phyloP scores from a whole-genome alignment of 2,113 vertebrate genomes.

The Ammospiza nelsoni region DNA sequence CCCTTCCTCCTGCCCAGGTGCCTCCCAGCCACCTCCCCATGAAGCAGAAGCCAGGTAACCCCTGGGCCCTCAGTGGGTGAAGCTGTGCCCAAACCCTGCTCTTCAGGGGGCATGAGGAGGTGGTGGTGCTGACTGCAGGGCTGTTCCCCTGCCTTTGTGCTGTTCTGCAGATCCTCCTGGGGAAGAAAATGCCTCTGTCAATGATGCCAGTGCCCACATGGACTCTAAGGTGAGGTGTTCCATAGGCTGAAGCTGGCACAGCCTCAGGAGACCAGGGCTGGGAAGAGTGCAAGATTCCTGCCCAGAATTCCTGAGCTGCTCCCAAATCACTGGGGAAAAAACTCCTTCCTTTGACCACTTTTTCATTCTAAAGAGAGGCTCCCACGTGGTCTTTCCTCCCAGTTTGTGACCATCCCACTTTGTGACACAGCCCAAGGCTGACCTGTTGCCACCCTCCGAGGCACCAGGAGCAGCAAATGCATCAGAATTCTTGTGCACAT shows the following conservation, averaged over 20 bases:
- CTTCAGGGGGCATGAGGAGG: fast-evolving
- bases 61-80: background rate
- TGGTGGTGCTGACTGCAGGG: background rate
- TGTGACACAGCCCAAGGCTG: background rate
- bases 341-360: background rate
- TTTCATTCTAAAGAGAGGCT: background rate
- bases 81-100: background rate
- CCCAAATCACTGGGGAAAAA: background rate
- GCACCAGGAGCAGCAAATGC: background rate
- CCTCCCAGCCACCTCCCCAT: constrained; percentile 26
- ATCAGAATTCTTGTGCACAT: background rate
- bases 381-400: background rate
- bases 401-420: background rate
- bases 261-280: background rate
- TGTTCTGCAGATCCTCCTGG: constrained; percentile 13
- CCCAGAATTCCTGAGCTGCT: background rate
- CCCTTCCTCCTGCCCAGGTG: constrained; percentile 63
- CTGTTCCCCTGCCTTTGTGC: background rate
- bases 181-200: background rate
- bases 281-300: background rate
- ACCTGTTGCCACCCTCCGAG: background rate
- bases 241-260: background rate
- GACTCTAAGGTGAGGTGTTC: background rate
- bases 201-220: background rate
- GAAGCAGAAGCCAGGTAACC: constrained; percentile 39